phyloP scores from a whole-genome alignment of 2,888 invertebrate genomes.

The Strigamia crassipes region DNA sequence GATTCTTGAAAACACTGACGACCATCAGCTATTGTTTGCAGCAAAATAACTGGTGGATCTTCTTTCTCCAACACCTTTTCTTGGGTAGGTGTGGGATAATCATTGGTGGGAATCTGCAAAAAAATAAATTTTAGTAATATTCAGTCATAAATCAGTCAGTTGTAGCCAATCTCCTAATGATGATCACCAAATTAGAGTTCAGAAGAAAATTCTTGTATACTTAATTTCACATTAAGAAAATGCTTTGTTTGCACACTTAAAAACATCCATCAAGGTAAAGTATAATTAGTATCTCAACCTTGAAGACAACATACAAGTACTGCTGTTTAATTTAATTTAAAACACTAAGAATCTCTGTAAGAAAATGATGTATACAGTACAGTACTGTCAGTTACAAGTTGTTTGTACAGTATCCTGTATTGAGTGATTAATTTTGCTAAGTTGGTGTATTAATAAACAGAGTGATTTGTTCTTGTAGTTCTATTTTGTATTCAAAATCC shows the following conservation, averaged over 20 bases:
- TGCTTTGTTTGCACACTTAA: neutral
- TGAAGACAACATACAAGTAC: neutral
- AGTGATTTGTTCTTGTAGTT: too few relatives aligned
- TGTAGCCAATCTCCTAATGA: neutral
- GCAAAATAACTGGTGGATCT: neutral
- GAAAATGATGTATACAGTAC: too few relatives aligned
- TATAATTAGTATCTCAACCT: neutral
- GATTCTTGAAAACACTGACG: neutral
- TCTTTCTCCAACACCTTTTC: neutral
- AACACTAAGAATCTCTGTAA: too few relatives aligned
- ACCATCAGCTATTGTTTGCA: neutral
- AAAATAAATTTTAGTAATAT: neutral
- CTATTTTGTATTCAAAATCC: too few relatives aligned
- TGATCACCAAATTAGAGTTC: slow-evolving; percentile 1
- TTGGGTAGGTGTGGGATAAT: neutral
- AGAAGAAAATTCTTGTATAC: neutral
- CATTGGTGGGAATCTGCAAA: neutral
- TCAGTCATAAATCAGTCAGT: neutral
- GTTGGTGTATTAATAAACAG: too few relatives aligned
- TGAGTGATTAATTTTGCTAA: too few relatives aligned
- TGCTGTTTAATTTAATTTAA: neutral
- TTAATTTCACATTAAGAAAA: neutral
- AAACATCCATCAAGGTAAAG: neutral
- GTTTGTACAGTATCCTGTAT: too few relatives aligned
- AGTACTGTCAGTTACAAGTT: too few relatives aligned